Evolutionary conservation across 1,140 invertebrate species (phyloP), one percentile per base, ranked within the genome.

Genomic region (Lerema accius): DNA sequence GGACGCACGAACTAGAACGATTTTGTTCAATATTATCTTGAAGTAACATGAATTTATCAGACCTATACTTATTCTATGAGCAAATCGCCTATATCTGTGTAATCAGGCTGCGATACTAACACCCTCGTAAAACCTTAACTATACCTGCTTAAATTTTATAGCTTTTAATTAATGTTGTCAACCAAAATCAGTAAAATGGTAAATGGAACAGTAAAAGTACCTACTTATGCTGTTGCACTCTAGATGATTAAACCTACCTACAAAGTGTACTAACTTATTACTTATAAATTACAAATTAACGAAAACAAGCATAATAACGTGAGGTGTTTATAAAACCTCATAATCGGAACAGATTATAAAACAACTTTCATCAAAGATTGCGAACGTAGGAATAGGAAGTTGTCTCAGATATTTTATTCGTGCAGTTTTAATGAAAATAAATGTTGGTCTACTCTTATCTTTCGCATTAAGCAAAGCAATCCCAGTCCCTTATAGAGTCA

Each of bases 401-500:
- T 14, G 26, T 43, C 53, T 5, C 10, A 42, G n/a, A 35, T 45
- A 58, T 43, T 58, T 58, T 58, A 58, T 58, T 45, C 35, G 4
- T 53, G 39, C 42, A 45, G 14, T 58, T 35, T 45, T 58, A 58
- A 58, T 58, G 53, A 58, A 58, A 58, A 58, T 58, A n/a, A n/a
- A 58, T 58, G 49, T 10, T 5, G 5, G 10, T 28, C 53, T n/a
- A 16, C 5, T 40, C 26, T 71, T 61, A 73, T 76, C 73, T 55
- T 35, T 61, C 62, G 46, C 61, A 71, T 59, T 70, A 70, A 77
- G 69, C 73, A 69, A 67, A 66, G 62, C 63, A 61, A 61, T 67
- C 70, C 66, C 61, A 62, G 76, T 78, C 67, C 78, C 64, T 65
- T 78, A 85, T 85, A 78, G 78, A 82, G 80, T 71, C 65, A 80